A percentile compares a stretch with the other conserved stretches of the same genome.
phyloP scores from a whole-genome alignment of 1,140 invertebrate species.

The Heliconius himera region DNA sequence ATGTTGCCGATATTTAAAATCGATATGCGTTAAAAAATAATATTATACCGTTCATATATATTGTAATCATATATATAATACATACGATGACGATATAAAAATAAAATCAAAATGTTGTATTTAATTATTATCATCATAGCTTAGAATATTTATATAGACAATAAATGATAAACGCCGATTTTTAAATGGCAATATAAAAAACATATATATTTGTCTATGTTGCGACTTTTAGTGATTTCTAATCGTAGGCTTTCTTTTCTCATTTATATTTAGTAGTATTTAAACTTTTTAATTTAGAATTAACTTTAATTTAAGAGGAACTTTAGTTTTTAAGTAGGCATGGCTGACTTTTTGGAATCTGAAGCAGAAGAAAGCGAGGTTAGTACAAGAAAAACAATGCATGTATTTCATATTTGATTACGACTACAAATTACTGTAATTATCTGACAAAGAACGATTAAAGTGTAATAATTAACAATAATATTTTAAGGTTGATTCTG shows the following conservation, averaged over 20 bases:
- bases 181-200: slow-evolving; percentile 17
- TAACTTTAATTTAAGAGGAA: slow-evolving; percentile 24
- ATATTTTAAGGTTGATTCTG: slow-evolving; percentile 71
- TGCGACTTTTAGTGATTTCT: slow-evolving; percentile 45
- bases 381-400: slow-evolving; percentile 65
- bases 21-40: background rate
- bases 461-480: slow-evolving; percentile 19
- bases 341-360: slow-evolving; percentile 91
- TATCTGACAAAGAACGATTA: slow-evolving; percentile 16
- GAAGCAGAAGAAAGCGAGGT: slow-evolving; percentile 93
- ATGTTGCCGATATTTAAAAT: background rate
- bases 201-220: slow-evolving; percentile 25
- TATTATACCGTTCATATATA: too few relatives aligned
- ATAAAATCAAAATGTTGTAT: too few relatives aligned
- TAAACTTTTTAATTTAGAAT: slow-evolving; percentile 22
- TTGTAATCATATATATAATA: too few relatives aligned
- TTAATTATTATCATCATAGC: background rate
- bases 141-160: background rate
- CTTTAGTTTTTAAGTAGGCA: slow-evolving; percentile 60
- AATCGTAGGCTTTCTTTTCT: slow-evolving; percentile 42
- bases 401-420: slow-evolving; percentile 53
- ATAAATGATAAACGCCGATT: background rate
- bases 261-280: slow-evolving; percentile 32
- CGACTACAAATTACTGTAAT: slow-evolving; percentile 37
- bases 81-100: too few relatives aligned